Base-by-base conservation (phyloP, 1,140 invertebrate species). In the Lepidostoma basale region DNA sequence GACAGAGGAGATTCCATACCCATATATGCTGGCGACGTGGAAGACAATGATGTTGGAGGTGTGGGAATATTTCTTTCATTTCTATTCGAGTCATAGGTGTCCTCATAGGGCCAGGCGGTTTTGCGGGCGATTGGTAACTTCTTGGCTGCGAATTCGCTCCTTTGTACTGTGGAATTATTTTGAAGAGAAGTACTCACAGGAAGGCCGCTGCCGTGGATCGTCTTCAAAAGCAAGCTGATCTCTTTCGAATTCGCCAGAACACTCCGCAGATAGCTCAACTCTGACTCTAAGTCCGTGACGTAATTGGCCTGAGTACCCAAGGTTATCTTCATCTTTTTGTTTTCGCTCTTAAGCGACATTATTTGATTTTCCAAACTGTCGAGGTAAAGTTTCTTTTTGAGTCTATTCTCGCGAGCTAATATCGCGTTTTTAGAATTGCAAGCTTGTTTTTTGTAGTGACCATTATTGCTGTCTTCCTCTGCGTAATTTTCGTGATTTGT, bases 381-480 rank as follows among this genome's bases (percentile, higher is more conserved):
- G 0, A 86, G 22, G 54, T 86, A 85, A 18, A 82, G 76, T 71
- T 86, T 87, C 60, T 87, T 86, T 2, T 77, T 79, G 2, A 81
- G 78, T 2, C 85, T 74, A 70, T 86, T 86, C 66, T 84, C 81
- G 3, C 85, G 75, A 1, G 85, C 85, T 78, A 85, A 81, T 10
- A 83, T 49, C 0, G 85, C 85, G 72, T 86, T 86, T 23, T 42
- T 72, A 8, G 62, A 62, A 14, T 52, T 47, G 23, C 62, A 65
- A 10, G 30, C 20, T 25, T 54, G 47, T 22, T 65, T 65, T 25
- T 65, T 65, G 36, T 52, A 44, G 6, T 5, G 16, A 4, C 2
- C 25, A 12, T 18, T 23, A 2, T 33, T 12, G 18, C 25, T 23
- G 22, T 40, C 6, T 12, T 30, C 20, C 8, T 6, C 6, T 10